phyloP scores from a whole-genome alignment of 1,140 invertebrate genomes.

The Ladona fulva region DNA sequence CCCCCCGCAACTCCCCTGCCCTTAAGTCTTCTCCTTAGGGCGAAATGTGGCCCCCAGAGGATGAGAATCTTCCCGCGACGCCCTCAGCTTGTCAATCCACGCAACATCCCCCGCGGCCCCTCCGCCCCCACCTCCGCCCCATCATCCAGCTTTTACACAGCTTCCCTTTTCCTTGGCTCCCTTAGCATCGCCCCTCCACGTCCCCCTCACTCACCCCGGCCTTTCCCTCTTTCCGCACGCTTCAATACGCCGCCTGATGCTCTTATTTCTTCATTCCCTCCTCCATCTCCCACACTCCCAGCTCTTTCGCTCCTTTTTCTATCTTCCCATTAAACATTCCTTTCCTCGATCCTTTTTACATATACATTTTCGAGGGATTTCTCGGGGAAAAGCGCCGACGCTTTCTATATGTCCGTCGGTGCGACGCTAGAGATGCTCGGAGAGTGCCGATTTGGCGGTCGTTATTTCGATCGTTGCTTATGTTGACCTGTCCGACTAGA shows the following conservation, averaged over 20 bases:
- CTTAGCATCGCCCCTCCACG: too few relatives aligned
- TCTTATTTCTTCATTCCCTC: constrained; percentile 5
- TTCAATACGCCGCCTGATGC: background rate
- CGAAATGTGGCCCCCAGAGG: constrained; percentile 1
- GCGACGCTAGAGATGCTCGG: too few relatives aligned
- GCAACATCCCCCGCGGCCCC: background rate
- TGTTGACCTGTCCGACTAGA: too few relatives aligned
- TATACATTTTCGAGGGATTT: too few relatives aligned
- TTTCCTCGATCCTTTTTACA: too few relatives aligned
- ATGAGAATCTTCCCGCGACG: background rate
- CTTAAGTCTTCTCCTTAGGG: background rate
- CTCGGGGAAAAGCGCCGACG: too few relatives aligned
- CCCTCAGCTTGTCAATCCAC: constrained; percentile 2
- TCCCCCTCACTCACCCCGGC: background rate
- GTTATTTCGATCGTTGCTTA: too few relatives aligned
- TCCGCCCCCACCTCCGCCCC: background rate
- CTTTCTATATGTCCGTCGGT: too few relatives aligned
- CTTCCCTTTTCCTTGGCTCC: background rate
- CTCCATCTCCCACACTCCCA: background rate
- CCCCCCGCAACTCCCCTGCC: background rate
- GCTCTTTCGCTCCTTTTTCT: background rate
- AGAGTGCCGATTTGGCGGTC: too few relatives aligned
- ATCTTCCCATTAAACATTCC: too few relatives aligned
- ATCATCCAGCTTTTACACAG: background rate
- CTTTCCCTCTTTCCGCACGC: background rate